Evolutionary conservation across 2,888 invertebrate species (phyloP), one percentile per base, ranked within the genome.

Genomic region (Drosophila koepferae): DNA sequence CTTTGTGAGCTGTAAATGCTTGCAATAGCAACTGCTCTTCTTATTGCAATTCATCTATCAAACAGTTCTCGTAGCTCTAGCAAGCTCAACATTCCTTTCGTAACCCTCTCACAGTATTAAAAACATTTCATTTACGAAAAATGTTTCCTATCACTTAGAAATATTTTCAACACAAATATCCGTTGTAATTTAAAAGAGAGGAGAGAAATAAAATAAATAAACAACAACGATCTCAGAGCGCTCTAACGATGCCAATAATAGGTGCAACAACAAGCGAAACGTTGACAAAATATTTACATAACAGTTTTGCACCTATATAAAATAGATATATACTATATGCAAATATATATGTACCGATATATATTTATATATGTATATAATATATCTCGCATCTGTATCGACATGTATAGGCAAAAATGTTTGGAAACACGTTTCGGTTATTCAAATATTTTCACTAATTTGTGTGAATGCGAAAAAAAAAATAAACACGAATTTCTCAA

Each of bases 391-490:
- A 53, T 38, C 3, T 38, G 9, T 53, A 6, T 38, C 4, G 20
- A 16, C 14, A 16, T 38, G 49, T 51, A 8, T 23, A 49, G 36
- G n/a, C 23, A 43, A 63, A 71, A 86, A 61, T 68, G 56, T 80
- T 78, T 61, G 67, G 60, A 71, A 84, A 82, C 85, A 87, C 87
- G 85, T 84, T 85, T 82, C 31, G 76, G 70, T 76, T 87, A 74
- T 87, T 85, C 85, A 82, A 85, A 85, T 87, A 87, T 85, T 84
- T 87, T 80, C 70, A 67, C 82, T 64, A 73, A 85, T 80, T 76
- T 76, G 58, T 73, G 63, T 54, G 55, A 63, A 67, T 63, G 68
- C 46, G 49, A 66, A 55, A 55, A 65, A 72, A 72, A 66, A 68
- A 70, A 72, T 48, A 64, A 63, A 83, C 53, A 67, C 48, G 63